Percentiles rank a stretch among this genome's conserved stretches.
phyloP scores from a whole-genome alignment of 1,140 invertebrate genomes.

The Apis florea region DNA sequence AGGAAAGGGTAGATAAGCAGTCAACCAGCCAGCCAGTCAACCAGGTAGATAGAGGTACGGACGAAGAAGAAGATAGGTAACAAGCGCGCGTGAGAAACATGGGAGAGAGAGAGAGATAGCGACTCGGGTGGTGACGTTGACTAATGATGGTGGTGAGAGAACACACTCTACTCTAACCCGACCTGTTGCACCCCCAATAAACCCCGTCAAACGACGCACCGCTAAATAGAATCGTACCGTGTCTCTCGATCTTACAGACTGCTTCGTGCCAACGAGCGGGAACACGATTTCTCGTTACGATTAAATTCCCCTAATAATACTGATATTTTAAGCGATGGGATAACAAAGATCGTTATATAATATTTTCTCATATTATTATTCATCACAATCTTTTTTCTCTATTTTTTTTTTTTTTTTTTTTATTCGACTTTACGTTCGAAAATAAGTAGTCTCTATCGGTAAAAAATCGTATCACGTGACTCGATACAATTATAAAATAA shows the following conservation, averaged over 20 bases:
- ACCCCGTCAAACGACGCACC: conserved; percentile 78
- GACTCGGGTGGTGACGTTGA: conserved; percentile 78
- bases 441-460: too few species aligned
- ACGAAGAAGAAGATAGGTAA: conserved; percentile 44
- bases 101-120: conserved; percentile 50
- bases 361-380: neutral
- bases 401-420: too few species aligned
- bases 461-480: too few species aligned
- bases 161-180: conserved; percentile 79
- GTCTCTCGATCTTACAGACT: conserved; percentile 76
- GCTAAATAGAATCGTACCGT: conserved; percentile 79
- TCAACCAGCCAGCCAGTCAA: conserved; percentile 2
- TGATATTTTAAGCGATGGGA: conserved; percentile 28
- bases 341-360: neutral
- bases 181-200: conserved; percentile 80
- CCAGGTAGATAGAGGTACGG: conserved; percentile 23
- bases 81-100: conserved; percentile 40
- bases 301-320: conserved; percentile 51
- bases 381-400: neutral
- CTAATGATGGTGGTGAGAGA: conserved; percentile 81
- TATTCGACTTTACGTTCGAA: too few species aligned
- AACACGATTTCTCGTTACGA: conserved; percentile 54
- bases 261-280: conserved; percentile 69
- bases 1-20: conserved; percentile 30
- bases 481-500: too few species aligned